phyloP scores from a whole-genome alignment of 1,140 invertebrate species.

The Saccostrea echinata region DNA sequence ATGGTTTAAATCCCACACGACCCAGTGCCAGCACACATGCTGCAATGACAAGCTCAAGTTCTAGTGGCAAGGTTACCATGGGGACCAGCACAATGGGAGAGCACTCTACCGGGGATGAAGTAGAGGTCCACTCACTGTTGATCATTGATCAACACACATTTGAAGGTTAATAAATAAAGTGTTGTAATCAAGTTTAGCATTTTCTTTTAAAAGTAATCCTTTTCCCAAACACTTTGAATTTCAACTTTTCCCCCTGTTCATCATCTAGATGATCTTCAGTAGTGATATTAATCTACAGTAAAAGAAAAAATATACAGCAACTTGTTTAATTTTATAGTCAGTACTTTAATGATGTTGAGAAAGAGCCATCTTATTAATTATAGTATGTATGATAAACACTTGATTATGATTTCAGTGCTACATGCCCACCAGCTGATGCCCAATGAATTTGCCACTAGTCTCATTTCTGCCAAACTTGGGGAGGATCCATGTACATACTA shows the following conservation, averaged over 20 bases:
- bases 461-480: constrained; percentile 93
- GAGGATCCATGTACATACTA: constrained; percentile 96
- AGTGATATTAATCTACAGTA: too few species aligned
- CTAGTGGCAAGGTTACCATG: constrained; percentile 68
- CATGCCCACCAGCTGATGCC: constrained; percentile 94
- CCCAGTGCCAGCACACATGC: constrained; percentile 90
- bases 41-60: constrained; percentile 81
- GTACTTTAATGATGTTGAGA: too few species aligned
- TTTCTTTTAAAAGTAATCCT: too few species aligned
- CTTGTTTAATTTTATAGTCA: too few species aligned
- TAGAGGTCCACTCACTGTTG: constrained; percentile 95
- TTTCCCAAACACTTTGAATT: too few species aligned
- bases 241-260: too few species aligned
- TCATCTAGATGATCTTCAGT: too few species aligned
- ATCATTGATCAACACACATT: constrained; percentile 98
- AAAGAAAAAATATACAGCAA: too few species aligned
- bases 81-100: constrained; percentile 67
- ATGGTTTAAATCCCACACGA: constrained; percentile 81
- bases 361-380: too few species aligned
- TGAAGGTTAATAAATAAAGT: constrained; percentile 83
- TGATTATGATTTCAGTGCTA: constrained; percentile 82
- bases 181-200: too few species aligned
- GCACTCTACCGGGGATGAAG: constrained; percentile 86
- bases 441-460: constrained; percentile 92
- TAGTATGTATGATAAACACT: too few species aligned